Evolutionary conservation across 2,888 invertebrate species (phyloP), one percentile per base, ranked within the genome.

Genomic region (Phengaris alcon): DNA sequence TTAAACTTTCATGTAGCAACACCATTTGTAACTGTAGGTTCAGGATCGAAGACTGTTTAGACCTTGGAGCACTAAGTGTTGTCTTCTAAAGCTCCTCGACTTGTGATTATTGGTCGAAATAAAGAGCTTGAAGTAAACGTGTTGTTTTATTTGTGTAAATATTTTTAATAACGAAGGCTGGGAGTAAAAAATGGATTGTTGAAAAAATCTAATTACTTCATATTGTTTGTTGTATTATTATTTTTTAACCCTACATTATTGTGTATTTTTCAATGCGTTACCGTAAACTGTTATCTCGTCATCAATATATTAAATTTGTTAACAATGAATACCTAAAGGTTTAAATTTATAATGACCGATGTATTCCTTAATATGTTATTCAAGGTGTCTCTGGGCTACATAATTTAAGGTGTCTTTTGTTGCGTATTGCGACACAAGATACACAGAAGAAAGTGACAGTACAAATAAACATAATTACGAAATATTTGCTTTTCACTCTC

Each of bases 101-200:
- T 82, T 77, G 78, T 82, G 82, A 84, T 86, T 85, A 84, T 84
- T 88, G 88, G 86, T 89, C 85, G 84, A 87, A 93, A 91, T 93
- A 92, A 93, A 93, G 88, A 91, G 93, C 93, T 93, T 93, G 88
- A 87, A 88, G 83, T 79, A 80, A 82, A 75, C 7, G 74, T 55
- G 69, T 68, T 75, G 75, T 79, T 79, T 79, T 73, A 70, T 76
- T 73, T 52, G 54, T 44, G 7, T 13, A 73, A n/a, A 51, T 51
- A 46, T 55, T 9, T 35, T 74, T 0, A 15, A 15, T 73, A 7
- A 0, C 1, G 13, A 13, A 9, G 44, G 73, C 12, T 54, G 5
- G 13, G 22, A 44, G 35, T 59, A 22, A 9, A 51, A 51, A 52
- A 13, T 22, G 0, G 12, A 12, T 10, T 72, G 6, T 22, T 12